A percentile compares a stretch with the other conserved stretches of the same genome.
These are phyloP conservation scores for Drosophila orosa DNA, from an alignment of 1,140 invertebrate genomes.

Conservation along the genomic window DNA sequence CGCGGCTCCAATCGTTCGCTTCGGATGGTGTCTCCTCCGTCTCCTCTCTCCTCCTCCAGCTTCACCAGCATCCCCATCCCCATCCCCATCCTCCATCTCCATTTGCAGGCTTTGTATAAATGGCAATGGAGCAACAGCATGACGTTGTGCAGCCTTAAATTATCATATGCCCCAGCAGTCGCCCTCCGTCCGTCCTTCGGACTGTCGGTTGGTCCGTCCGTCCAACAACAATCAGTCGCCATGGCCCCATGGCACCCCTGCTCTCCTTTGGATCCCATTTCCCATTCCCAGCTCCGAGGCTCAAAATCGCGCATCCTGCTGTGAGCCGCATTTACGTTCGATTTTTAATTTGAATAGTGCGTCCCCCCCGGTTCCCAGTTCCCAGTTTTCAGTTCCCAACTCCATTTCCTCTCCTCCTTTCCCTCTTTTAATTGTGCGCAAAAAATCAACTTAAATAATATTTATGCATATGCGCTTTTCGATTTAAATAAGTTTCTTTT, in stretches of 20 bases:
- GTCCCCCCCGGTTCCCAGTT: conserved; percentile 12
- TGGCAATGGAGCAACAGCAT: conserved; percentile 80
- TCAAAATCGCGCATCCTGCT: conserved; percentile 74
- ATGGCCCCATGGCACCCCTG: background rate
- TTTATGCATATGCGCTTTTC: conserved; percentile 77
- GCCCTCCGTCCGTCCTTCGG: conserved; percentile 22
- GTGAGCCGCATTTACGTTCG: conserved; percentile 81
- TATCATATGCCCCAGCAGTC: conserved; percentile 76
- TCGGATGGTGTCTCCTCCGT: background rate
- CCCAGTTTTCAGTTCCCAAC: background rate
- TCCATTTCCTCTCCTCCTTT: conserved; percentile 14
- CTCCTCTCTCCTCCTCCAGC: background rate
- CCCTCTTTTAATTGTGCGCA: conserved; percentile 73
- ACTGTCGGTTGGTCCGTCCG: conserved; percentile 10
- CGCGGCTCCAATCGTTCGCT: conserved; percentile 43
- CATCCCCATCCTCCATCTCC: conserved; percentile 8
- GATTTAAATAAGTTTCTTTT: conserved; percentile 74
- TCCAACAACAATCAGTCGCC: conserved; percentile 63
- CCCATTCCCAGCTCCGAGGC: conserved; percentile 27
- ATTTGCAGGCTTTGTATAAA: conserved; percentile 64
- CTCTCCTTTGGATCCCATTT: conserved; percentile 5
- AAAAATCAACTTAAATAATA: conserved; percentile 79
- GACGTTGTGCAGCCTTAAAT: conserved; percentile 82
- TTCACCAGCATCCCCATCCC: background rate
- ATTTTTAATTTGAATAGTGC: conserved; percentile 82